Base-by-base conservation (phyloP, 2,797 vertebrate genomes). In the Chloroceryle amazona region DNA sequence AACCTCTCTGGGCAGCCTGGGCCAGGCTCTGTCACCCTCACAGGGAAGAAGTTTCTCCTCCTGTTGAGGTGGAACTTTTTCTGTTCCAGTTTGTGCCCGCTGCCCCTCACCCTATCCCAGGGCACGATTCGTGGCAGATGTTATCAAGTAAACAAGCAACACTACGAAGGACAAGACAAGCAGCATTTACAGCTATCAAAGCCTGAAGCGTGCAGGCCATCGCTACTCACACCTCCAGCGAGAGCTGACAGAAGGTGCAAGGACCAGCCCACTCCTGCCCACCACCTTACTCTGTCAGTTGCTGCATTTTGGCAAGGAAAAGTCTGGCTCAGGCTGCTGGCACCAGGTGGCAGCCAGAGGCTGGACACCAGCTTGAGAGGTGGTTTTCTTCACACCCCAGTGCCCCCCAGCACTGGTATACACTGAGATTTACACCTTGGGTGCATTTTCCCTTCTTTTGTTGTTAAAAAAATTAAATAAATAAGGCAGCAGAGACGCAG, bases 311-410 rank as follows among this genome's bases (percentile, higher is more conserved):
- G 52, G 33, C 21, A 57, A 16, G 20, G 28, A 13, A 31, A 44
- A 67, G 75, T n/a, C 0, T 1, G 82, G 57, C 41, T 28, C 70
- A 29, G 63, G 79, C 71, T 90, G 73, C 44, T 4, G 3, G 12
- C 25, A 28, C 5, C 0, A 0, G 29, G 29, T 12, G 25, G 3
- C 0, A 0, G 60, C 35, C 74, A 31, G 23, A 35, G 37, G 57
- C 63, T 39, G 51, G 52, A 62, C 63, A 58, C 4, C 51, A 44
- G 35, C 52, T 37, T 3, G 3, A 73, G 55, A 42, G 0, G 2
- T 0, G 1, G 26, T 4, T 42, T 22, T 61, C 25, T 9, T 9
- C 62, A 39, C 54, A 22, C 6, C 35, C 57, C 13, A 8, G 18
- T 5, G 16, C 33, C 26, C 22, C 42, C 35, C 22, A 4, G 44